A percentile compares a stretch with the other conserved stretches of the same genome.
phyloP scores from a whole-genome alignment of 1,140 invertebrate species.

The Plodia interpunctella region DNA sequence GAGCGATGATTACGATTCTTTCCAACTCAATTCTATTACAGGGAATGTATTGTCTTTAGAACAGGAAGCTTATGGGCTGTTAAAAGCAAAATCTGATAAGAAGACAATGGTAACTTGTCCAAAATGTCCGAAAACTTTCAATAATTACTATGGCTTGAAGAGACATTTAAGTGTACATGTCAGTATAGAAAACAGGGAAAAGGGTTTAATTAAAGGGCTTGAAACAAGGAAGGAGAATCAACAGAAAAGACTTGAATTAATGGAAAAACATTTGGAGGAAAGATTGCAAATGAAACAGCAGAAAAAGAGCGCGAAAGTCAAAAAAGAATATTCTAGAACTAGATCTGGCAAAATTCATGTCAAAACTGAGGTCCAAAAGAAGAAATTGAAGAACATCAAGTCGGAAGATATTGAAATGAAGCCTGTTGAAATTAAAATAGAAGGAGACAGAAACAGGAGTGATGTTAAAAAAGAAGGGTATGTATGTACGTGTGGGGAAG shows the following conservation, averaged over 20 bases:
- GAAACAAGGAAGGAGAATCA: slow-evolving; percentile 44
- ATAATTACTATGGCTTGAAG: slow-evolving; percentile 23
- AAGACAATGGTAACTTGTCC: slow-evolving; percentile 30
- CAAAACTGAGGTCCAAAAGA: background rate
- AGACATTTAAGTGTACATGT: slow-evolving; percentile 48
- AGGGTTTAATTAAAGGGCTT: slow-evolving; percentile 43
- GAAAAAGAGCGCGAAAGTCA: slow-evolving; percentile 3
- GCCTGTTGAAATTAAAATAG: slow-evolving; percentile 15
- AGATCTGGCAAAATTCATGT: background rate
- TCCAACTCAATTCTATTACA: slow-evolving; percentile 67
- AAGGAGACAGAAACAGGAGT: slow-evolving; percentile 20
- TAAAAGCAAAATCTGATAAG: slow-evolving; percentile 40
- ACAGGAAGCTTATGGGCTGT: slow-evolving; percentile 61
- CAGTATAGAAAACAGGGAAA: slow-evolving; percentile 45
- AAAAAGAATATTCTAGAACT: background rate
- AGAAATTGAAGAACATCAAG: background rate
- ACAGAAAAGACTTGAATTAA: slow-evolving; percentile 26
- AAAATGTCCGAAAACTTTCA: slow-evolving; percentile 52
- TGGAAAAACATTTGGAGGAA: slow-evolving; percentile 15
- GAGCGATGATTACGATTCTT: slow-evolving; percentile 34
- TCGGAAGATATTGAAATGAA: slow-evolving; percentile 8
- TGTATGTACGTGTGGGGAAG: slow-evolving; percentile 56
- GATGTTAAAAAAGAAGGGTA: slow-evolving; percentile 52
- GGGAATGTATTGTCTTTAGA: slow-evolving; percentile 59
- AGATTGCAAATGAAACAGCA: slow-evolving; percentile 13